Evolutionary conservation across 2,797 vertebrate species (phyloP), one percentile per base, ranked within the genome.

Genomic region (Sebastes diaconus): DNA sequence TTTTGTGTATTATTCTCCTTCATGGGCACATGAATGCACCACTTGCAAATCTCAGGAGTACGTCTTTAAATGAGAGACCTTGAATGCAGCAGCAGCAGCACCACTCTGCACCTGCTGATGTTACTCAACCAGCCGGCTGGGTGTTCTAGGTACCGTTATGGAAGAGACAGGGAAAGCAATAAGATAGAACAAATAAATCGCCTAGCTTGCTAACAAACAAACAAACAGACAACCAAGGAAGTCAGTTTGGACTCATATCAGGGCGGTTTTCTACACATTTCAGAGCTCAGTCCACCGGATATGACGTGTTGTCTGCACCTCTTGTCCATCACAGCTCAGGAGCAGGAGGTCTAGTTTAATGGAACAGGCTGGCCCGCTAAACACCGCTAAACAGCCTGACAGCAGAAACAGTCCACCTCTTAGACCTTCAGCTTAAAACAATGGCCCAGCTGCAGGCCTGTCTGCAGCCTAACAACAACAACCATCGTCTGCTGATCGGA

Each of bases 261-360:
- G 4, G 27, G 1, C 1, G 18, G 5, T 20, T 57, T 70, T 29
- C 20, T 16, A 4, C 22, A 20, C 5, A 59, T 68, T 73, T 68
- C 14, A 2, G 24, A 2, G 6, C 13, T 39, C 18, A 22, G 59
- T 5, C 2, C 3, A 63, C 76, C 6, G 92, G 92, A 93, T 68
- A 8, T 93, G 91, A 92, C 92, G 80, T 87, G n/a, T 22, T 4
- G 36, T 75, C 79, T 63, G 84, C 63, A 8, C 36, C 71, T 57
- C 75, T 22, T 75, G 86, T 68, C 84, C 65, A 61, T 80, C 80
- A 69, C 74, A 42, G 66, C 72, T 6, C 3, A 8, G 11, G 22
- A 50, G 55, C 3, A 8, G 13, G 22, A 50, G 55, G 27, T 52
- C 60, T 67, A 18, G 30, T 55, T 16, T 59, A 22, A 69, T 77